These are phyloP conservation scores for Oreochromis aureus DNA, from an alignment of 2,113 vertebrate species.

Conservation along the genomic window DNA sequence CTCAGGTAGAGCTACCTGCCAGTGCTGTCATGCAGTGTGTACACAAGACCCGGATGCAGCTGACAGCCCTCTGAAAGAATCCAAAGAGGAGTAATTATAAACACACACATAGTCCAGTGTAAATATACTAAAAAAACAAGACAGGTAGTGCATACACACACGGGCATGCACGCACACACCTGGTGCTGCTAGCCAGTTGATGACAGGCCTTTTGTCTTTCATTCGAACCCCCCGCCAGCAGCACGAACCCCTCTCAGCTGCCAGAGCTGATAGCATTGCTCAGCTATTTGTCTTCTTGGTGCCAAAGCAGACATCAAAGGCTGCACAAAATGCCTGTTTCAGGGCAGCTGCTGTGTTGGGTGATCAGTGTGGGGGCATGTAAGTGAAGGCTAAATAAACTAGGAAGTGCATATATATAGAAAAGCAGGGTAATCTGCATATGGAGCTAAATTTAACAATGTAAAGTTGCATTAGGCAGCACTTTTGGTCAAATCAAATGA, in stretches of 20 bases:
- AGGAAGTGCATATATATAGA: background rate
- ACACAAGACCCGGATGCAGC: background rate
- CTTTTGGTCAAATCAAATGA: background rate
- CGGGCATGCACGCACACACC: background rate
- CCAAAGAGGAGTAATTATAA: slow-evolving; percentile 12
- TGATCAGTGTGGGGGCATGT: background rate
- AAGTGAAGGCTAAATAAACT: background rate
- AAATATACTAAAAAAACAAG: background rate
- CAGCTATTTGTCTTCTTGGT: slow-evolving; percentile 12
- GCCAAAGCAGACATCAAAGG: slow-evolving; percentile 34
- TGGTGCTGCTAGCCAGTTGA: background rate
- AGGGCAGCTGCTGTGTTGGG: background rate
- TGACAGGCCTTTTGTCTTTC: slow-evolving; percentile 26
- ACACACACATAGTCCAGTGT: background rate
- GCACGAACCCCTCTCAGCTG: background rate
- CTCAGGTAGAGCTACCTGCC: slow-evolving; percentile 2
- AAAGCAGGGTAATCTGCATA: background rate
- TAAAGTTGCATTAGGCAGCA: background rate
- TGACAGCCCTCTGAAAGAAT: slow-evolving; percentile 24
- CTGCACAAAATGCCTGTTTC: background rate
- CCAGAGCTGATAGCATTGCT: slow-evolving; percentile 13
- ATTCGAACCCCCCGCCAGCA: background rate
- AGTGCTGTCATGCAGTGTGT: slow-evolving; percentile 1
- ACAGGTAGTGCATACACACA: background rate
- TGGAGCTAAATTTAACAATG: background rate